Conservation (phyloP, 2,113 vertebrate genomes). For the Erythrocebus patas region DNA sequence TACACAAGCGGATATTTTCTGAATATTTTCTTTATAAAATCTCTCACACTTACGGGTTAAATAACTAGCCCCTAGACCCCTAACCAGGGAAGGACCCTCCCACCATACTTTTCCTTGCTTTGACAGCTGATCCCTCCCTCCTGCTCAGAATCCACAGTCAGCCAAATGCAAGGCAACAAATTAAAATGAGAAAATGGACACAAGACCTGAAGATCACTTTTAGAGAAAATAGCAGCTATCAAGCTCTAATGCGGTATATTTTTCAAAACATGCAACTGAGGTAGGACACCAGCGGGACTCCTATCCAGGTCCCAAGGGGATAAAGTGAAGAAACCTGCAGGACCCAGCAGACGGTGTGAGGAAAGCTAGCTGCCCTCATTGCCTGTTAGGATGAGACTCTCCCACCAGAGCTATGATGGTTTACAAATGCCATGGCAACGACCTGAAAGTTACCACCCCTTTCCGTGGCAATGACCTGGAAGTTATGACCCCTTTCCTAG, state of each 20-base stretch:
- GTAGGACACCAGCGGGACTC: no score
- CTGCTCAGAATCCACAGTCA: not conserved
- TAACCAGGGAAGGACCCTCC: not conserved
- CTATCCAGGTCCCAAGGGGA: no score
- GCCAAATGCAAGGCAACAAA: not conserved
- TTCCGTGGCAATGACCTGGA: no score
- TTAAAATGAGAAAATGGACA: not conserved
- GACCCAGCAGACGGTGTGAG: no score
- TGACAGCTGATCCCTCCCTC: not conserved
- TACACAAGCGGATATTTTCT: not conserved
- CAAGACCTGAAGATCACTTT: not conserved
- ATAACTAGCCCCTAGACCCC: not conserved
- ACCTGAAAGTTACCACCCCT: no score
- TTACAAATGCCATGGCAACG: no score
- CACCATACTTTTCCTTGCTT: not conserved
- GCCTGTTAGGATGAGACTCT: no score
- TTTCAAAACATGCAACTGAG: slow-evolving; percentile 6
- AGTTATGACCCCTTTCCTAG: no score
- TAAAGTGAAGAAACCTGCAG: no score
- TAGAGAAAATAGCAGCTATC: not conserved
- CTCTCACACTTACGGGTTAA: not conserved
- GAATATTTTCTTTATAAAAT: not conserved
- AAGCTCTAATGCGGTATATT: not conserved
- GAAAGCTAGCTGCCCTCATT: no score
- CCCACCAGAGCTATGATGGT: no score